Evolutionary conservation across 2,113 vertebrate genomes (phyloP).

Genomic region (Alethe diademata): DNA sequence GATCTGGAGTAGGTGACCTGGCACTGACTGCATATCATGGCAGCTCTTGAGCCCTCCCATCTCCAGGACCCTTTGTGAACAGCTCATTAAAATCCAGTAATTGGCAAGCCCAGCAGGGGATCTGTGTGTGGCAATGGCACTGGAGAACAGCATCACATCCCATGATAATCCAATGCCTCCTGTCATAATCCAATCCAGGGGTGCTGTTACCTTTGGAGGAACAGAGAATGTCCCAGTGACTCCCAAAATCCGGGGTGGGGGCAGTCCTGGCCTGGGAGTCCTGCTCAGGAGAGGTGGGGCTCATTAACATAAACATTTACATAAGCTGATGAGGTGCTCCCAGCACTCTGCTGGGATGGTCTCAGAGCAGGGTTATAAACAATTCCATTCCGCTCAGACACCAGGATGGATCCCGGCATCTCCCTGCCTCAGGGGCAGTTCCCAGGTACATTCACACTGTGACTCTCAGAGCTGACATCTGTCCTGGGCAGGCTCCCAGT

Average conservation of each 20-base stretch:
- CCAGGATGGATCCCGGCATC: accelerated
- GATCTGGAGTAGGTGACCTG: background rate
- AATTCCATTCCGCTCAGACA: accelerated
- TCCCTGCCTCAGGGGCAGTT: too few relatives aligned
- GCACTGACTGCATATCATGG: background rate
- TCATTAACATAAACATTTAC: background rate
- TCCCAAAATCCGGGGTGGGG: background rate
- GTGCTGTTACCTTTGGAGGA: background rate
- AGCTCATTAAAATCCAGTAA: background rate
- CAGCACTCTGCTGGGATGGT: background rate
- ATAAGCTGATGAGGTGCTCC: background rate
- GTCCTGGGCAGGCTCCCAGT: background rate
- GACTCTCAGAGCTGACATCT: too few relatives aligned
- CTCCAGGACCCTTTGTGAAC: background rate
- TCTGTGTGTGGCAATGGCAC: background rate
- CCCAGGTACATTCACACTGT: accelerated
- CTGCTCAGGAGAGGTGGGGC: background rate
- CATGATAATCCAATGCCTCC: background rate
- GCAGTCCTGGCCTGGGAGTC: background rate
- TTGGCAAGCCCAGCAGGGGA: background rate
- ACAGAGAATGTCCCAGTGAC: background rate
- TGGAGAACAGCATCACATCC: background rate
- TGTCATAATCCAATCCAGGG: background rate
- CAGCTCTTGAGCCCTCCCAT: background rate
- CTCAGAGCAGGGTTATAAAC: background rate